Evolutionary conservation across 2,797 vertebrate genomes (phyloP).

Genomic region (Galaxias olidus): DNA sequence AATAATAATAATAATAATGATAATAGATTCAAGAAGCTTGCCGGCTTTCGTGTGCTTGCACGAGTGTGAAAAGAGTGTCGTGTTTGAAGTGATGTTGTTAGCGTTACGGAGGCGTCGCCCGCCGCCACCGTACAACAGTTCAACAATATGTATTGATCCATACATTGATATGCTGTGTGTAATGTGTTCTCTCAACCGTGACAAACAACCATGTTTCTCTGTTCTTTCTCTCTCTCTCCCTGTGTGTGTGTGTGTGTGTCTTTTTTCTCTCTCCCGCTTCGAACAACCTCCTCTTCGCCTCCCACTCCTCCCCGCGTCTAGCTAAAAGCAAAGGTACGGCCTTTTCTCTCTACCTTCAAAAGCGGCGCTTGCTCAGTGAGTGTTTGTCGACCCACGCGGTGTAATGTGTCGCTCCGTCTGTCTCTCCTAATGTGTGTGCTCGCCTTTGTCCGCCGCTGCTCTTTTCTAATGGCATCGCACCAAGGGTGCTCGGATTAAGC

Average conservation of each 20-base stretch:
- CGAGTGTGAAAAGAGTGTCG: too few relatives aligned
- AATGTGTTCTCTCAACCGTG: too few relatives aligned
- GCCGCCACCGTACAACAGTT: conserved; percentile 9
- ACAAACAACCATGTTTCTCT: conserved; percentile 10
- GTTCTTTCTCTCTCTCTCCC: conserved; percentile 23
- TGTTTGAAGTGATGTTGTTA: neutral
- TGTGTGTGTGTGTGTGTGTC: conserved; percentile 22
- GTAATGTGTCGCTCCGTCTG: conserved; percentile 42
- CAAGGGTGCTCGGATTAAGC: conserved; percentile 58
- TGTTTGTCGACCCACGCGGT: conserved; percentile 46
- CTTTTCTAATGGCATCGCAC: conserved; percentile 54
- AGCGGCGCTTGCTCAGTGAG: conserved; percentile 67
- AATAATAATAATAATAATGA: too few relatives aligned
- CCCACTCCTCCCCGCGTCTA: conserved; percentile 66
- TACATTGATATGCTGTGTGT: conserved; percentile 19
- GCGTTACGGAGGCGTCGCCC: conserved; percentile 2
- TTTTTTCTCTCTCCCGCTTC: neutral
- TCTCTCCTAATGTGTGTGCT: conserved; percentile 40
- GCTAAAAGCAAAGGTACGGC: conserved; percentile 99
- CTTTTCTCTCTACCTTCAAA: conserved; percentile 72
- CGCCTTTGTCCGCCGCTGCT: conserved; percentile 37
- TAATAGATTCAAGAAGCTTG: too few relatives aligned
- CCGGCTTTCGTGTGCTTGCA: too few relatives aligned
- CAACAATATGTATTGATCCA: conserved; percentile 26
- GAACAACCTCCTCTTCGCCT: conserved; percentile 21